Base-by-base conservation (phyloP, 2,888 invertebrate genomes). In the Parnassius orleans region DNA sequence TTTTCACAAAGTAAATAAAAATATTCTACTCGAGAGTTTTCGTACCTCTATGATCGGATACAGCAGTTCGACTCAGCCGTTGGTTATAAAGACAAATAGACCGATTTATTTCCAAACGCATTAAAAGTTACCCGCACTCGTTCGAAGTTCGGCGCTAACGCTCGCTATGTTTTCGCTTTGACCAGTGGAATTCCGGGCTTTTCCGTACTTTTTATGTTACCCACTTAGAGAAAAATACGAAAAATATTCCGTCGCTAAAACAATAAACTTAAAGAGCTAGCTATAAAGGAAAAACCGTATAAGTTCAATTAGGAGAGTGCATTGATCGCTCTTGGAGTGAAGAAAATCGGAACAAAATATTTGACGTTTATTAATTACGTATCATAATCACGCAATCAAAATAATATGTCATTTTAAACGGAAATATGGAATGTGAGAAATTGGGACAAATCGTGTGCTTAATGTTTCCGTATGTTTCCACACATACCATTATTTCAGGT, bases 41-140 rank as follows among this genome's bases (percentile, higher is more conserved):
- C 10, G 24, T 58, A 58, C 43, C 52, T 44, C 41, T n/a, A 51
- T 14, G 46, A 53, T 50, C 41, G 19, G 51, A 46, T 19, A 41
- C 19, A 50, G 19, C 54, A 60, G 50, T 60, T 43, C 54, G 15
- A 61, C 61, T 41, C 44, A 56, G 51, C 56, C 44, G 51, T 15
- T 10, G 51, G 55, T 51, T 61, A 56, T 84, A 83, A 83, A 86
- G 83, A 85, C 80, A 86, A 86, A 88, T 81, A 78, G 81, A 69
- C 76, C 79, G 81, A 85, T 86, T 86, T 86, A 86, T 87, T 80
- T 80, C 81, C 73, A 69, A 82, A 82, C 79, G 75, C 85, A 84
- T 87, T 86, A 84, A 84, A 87, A 86, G 79, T 84, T 87, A 51
- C 61, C 57, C 71, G 62, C 68, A 67, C 68, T 63, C 64, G 61